Base-by-base conservation (phyloP, 2,797 vertebrate genomes). In the Sarcoramphus papa region DNA sequence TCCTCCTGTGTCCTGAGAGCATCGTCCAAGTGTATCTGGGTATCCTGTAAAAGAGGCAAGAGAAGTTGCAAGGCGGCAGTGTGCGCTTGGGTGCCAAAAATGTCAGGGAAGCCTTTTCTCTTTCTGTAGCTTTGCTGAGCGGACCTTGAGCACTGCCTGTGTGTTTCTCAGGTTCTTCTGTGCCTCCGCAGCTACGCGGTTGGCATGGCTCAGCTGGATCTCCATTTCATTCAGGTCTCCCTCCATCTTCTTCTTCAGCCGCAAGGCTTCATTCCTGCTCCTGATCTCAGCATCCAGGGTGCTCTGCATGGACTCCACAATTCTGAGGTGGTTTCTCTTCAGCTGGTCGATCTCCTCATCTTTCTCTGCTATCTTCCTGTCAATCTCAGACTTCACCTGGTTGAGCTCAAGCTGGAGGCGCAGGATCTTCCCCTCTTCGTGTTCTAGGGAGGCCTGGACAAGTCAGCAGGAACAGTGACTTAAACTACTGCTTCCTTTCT, bases 201-300 rank as follows among this genome's bases (percentile, higher is more conserved):
- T 98, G 82, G 98, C 95, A 0, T 98, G 98, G 77, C 97, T 98
- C 54, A 98, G 96, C 92, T 98, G 98, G 68, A 98, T 98, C 64
- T 98, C 98, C 97, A 98, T 98, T 86, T 98, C 98, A 72, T 98
- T 98, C 18, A 98, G 95, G 14, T 98, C 98, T 35, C 98, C 98
- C 20, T 98, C 98, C 98, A 98, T 98, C 91, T 98, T 98, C 96
- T 98, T 98, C 92, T 98, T 98, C 60, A 98, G 16, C 3, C 98
- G 88, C 25, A 98, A 37, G n/a, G 98, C 98, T 47, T 98, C 98
- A 12, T 98, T 98, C 41, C 98, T 97, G 97, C 98, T 98, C 72
- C 98, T 95, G 53, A 98, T 97, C 92, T 98, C 98, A 22, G 98
- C 96, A 5, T 98, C 97, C 69, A 98, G 76, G 1, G 57, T 96